Evolutionary conservation across 2,797 vertebrate species (phyloP).

Genomic region (Etheostoma perlongum): DNA sequence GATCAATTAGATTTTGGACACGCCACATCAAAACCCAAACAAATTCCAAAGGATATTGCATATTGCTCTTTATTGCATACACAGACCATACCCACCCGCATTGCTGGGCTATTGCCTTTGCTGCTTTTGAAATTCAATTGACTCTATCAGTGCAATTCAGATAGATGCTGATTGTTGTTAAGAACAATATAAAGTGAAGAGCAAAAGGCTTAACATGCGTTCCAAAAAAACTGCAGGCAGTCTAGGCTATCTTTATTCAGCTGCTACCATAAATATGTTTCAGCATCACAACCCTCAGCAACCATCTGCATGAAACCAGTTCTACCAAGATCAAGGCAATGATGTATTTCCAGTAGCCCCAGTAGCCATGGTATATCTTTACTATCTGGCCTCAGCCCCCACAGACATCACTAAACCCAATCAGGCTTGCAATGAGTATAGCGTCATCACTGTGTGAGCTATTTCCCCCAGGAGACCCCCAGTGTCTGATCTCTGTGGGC

Average conservation of each 20-base stretch:
- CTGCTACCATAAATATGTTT: constrained; percentile 23
- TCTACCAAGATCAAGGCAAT: constrained; percentile 35
- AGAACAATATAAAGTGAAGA: constrained; percentile 15
- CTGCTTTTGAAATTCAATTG: constrained; percentile 4
- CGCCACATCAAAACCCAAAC: constrained; percentile 58
- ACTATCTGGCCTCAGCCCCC: constrained; percentile 66
- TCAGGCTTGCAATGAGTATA: constrained; percentile 74
- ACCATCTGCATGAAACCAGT: constrained; percentile 42
- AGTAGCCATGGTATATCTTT: constrained; percentile 47
- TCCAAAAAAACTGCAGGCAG: background rate
- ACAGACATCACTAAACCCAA: constrained; percentile 77
- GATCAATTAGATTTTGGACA: constrained; percentile 48
- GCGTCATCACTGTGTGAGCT: constrained; percentile 78
- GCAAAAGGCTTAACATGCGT: background rate
- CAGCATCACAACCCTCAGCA: background rate
- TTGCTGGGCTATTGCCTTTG: constrained; percentile 8
- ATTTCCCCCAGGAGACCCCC: constrained; percentile 71
- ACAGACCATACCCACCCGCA: constrained; percentile 12
- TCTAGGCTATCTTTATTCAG: constrained; percentile 3
- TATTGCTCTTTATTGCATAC: constrained; percentile 63
- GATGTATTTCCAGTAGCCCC: constrained; percentile 46
- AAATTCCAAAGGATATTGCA: constrained; percentile 47
- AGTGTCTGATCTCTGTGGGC: constrained; percentile 61
- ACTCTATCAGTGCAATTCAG: constrained; percentile 13
- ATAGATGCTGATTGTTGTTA: constrained; percentile 21